These are phyloP conservation scores for Zophobas morio DNA, from an alignment of 1,140 invertebrate species.

Conservation along the genomic window DNA sequence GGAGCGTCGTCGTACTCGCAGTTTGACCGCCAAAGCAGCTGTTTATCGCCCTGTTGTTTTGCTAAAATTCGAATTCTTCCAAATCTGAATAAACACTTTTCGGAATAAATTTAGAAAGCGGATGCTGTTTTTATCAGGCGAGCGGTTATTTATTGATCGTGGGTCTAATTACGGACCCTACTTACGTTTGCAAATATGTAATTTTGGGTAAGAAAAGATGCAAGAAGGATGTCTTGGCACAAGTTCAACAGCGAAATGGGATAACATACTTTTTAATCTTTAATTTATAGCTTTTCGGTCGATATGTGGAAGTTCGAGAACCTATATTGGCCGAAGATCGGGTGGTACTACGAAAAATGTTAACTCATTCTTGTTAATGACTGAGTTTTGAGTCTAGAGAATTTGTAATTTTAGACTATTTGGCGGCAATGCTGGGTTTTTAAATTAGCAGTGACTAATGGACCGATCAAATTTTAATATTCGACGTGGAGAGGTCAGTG, in stretches of 20 bases:
- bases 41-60: slow-evolving; percentile 37
- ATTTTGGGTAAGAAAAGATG: slow-evolving; percentile 15
- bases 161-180: slow-evolving; percentile 24
- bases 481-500: slow-evolving; percentile 15
- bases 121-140: slow-evolving; percentile 27
- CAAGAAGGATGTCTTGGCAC: slow-evolving; percentile 35
- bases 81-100: slow-evolving; percentile 41
- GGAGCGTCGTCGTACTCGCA: slow-evolving; percentile 5
- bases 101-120: slow-evolving; percentile 34
- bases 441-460: slow-evolving; percentile 11
- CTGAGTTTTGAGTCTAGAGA: background rate
- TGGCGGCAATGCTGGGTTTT: slow-evolving; percentile 1
- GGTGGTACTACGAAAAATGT: background rate
- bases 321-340: background rate
- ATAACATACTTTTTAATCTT: slow-evolving; percentile 38
- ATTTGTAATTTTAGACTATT: background rate
- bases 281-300: slow-evolving; percentile 13
- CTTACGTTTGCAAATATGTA: slow-evolving; percentile 34
- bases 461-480: slow-evolving; percentile 11
- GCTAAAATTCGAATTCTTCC: slow-evolving; percentile 36
- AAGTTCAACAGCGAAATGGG: slow-evolving; percentile 20
- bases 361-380: too few species aligned
- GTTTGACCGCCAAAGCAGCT: slow-evolving; percentile 33
- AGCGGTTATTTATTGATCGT: slow-evolving; percentile 31
- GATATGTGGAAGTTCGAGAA: background rate